Conservation (phyloP, 2,113 vertebrate genomes). For the Canis aureus region DNA sequence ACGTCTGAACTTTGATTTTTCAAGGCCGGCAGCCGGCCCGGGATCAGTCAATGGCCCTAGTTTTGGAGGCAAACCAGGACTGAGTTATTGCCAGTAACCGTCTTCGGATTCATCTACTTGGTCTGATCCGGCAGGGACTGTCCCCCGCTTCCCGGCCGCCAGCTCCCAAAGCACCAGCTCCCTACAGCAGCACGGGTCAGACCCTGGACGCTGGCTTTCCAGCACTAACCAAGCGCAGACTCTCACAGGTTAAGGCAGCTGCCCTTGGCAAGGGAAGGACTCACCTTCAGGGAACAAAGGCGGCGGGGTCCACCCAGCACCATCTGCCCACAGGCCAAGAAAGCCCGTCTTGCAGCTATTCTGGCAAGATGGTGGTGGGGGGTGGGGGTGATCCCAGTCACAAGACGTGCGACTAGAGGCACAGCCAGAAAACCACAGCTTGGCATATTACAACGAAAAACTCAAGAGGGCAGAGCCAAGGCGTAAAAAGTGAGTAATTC, state of each 20-base stretch:
- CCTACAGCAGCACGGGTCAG: neutral
- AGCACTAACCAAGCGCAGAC: neutral
- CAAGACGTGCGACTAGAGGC: neutral
- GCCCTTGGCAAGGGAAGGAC: neutral
- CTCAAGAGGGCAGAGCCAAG: neutral
- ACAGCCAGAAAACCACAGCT: neutral
- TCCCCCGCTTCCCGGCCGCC: neutral
- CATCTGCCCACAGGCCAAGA: neutral
- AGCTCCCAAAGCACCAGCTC: neutral
- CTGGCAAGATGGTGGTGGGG: slow-evolving; percentile 15
- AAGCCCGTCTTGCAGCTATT: slow-evolving; percentile 41
- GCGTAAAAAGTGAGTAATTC: neutral
- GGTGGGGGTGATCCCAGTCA: neutral
- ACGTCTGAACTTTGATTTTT: neutral
- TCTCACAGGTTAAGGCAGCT: slow-evolving; percentile 60
- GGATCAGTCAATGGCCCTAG: neutral
- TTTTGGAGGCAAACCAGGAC: neutral
- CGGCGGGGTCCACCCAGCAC: neutral
- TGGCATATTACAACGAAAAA: neutral
- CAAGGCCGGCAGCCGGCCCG: neutral
- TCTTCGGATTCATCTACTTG: neutral
- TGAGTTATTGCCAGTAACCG: neutral
- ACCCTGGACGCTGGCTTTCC: neutral
- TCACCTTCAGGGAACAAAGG: neutral
- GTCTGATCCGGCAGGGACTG: neutral